These are phyloP conservation scores for Umimayanthus kanabou DNA, from an alignment of 92 coral and sea anemone genomes.

Conservation along the genomic window DNA sequence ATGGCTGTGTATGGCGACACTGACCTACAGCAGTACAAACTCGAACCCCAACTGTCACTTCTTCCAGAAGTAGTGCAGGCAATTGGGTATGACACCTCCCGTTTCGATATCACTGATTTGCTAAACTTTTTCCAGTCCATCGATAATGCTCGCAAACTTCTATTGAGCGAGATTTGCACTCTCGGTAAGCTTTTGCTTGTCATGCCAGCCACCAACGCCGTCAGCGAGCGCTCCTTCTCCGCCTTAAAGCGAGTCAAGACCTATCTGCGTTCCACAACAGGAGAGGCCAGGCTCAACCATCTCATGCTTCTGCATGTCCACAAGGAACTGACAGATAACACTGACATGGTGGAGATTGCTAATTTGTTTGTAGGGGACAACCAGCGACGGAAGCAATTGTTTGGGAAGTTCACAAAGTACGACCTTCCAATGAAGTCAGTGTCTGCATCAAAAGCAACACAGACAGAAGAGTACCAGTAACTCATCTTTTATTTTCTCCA, in stretches of 20 bases:
- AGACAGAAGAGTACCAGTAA: neutral
- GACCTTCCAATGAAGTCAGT: constrained; percentile 1
- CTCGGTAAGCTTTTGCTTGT: constrained; percentile 48
- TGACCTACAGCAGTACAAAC: constrained; percentile 48
- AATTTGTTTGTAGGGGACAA: constrained; percentile 36
- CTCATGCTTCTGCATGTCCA: constrained; percentile 54
- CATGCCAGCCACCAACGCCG: constrained; percentile 54
- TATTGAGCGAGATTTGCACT: constrained; percentile 50
- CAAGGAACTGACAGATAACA: constrained; percentile 47
- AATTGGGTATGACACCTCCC: constrained; percentile 50
- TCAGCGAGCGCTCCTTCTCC: constrained; percentile 58
- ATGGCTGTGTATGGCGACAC: constrained; percentile 49
- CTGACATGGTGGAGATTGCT: constrained; percentile 36
- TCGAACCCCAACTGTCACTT: constrained; percentile 56
- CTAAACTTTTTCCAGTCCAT: constrained; percentile 37
- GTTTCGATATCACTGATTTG: constrained; percentile 54
- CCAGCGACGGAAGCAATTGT: constrained; percentile 27
- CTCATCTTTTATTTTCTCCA: neutral
- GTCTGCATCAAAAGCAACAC: neutral
- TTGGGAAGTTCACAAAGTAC: constrained; percentile 25
- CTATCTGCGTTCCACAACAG: constrained; percentile 49
- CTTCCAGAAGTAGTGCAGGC: constrained; percentile 59
- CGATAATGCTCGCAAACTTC: constrained; percentile 45
- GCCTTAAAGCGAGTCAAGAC: constrained; percentile 49
- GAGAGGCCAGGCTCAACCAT: constrained; percentile 35